A percentile compares a stretch with the other conserved stretches of the same genome.
Evolutionary conservation across 2,113 vertebrate species (phyloP).

Genomic region (Heterotis niloticus): DNA sequence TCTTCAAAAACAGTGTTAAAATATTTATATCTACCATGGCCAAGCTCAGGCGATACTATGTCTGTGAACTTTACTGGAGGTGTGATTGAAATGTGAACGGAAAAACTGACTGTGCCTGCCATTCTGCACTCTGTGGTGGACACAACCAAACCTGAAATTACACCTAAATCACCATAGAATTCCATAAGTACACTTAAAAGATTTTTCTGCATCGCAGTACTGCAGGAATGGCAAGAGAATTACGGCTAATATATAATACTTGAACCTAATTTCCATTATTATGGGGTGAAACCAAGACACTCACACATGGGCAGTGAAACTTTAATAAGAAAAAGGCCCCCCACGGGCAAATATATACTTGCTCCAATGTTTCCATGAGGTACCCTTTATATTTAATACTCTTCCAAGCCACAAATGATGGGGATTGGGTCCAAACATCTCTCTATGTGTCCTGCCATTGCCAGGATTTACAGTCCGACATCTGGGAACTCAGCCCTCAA

Average conservation of each 20-base stretch:
- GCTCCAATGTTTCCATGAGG: background rate
- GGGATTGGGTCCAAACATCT: slow-evolving; percentile 37
- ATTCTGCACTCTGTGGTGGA: background rate
- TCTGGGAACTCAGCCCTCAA: slow-evolving; percentile 28
- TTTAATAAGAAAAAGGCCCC: background rate
- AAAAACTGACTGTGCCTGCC: background rate
- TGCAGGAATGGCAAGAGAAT: no score
- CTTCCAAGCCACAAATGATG: slow-evolving; percentile 30
- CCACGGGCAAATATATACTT: slow-evolving; percentile 7
- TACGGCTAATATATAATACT: no score
- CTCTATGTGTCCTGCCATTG: slow-evolving; percentile 35
- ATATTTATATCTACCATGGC: background rate
- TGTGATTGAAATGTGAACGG: background rate
- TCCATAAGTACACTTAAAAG: background rate
- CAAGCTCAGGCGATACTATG: background rate
- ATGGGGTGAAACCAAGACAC: no score
- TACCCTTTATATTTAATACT: slow-evolving; percentile 30
- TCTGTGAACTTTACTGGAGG: background rate
- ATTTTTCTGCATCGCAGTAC: background rate
- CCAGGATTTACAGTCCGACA: slow-evolving; percentile 15
- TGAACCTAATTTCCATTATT: no score
- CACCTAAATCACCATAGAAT: background rate
- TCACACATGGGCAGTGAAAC: background rate
- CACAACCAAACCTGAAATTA: background rate
- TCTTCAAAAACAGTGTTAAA: slow-evolving; percentile 10